Evolutionary conservation across 92 coral and sea anemone genomes (phyloP), one percentile per base, ranked within the genome.

Genomic region (Anthopleura xanthogrammica): DNA sequence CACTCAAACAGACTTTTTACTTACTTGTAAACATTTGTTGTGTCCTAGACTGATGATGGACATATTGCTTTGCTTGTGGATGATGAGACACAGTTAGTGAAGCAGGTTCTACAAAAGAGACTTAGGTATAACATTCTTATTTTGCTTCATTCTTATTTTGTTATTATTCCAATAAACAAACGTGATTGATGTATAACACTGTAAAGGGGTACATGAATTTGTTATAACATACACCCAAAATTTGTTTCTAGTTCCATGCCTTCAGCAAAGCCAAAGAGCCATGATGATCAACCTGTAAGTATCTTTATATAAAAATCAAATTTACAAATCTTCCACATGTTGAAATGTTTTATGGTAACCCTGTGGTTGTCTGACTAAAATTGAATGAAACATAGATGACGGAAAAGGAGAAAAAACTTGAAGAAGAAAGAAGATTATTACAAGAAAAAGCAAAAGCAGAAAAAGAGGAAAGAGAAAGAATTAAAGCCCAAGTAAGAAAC

Each of bases 381-480:
- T 23, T 5, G 8, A 68, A 57, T 16, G 62, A 12, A 39, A 41
- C 79, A 13, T 74, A 92, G 97, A 82, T 89, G 46, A 82, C 95
- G 62, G 97, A 93, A 79, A 93, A 58, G 77, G 93, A 93, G 70
- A 91, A 81, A 76, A 77, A 40, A 12, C 57, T 93, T 43, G 87
- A 92, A 85, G 95, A 91, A 79, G 95, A 93, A 86, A 89, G 95
- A 86, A 85, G 85, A 24, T 75, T 78, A 64, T 60, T 77, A 5
- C n/a, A 65, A 66, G 97, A 93, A 65, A 77, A 87, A 85, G 87
- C 86, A 83, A 91, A 89, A 80, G 52, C 79, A n/a, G 91, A 89
- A 65, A 87, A 86, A 22, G 82, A 85, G 43, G 97, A 93, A 72
- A 92, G 79, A 83, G 82, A 88, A n/a, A 92, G 95, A 80, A 93